Evolutionary conservation across 2,113 vertebrate species (phyloP).

Genomic region (Condylura cristata): DNA sequence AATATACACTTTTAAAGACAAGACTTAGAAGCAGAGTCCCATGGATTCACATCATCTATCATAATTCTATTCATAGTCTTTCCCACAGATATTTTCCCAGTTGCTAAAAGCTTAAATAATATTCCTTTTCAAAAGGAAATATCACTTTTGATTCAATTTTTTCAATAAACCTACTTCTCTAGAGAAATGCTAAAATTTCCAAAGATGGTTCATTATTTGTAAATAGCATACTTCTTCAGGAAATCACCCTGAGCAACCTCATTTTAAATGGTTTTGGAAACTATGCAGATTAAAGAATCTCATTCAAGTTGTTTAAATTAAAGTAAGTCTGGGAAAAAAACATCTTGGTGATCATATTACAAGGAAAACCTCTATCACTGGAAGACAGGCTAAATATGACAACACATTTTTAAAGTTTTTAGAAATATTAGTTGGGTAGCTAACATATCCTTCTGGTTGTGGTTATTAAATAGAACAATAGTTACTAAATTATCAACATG

Average conservation of each 20-base stretch:
- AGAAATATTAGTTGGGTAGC: constrained; percentile 19
- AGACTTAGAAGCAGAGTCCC: neutral
- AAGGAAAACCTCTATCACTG: neutral
- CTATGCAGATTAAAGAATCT: neutral
- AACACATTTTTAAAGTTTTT: neutral
- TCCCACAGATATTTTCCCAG: neutral
- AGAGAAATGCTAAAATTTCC: constrained; percentile 12
- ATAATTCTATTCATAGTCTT: neutral
- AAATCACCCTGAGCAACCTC: neutral
- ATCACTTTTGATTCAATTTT: neutral
- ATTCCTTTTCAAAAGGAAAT: constrained; percentile 19
- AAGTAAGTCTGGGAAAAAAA: constrained; percentile 4
- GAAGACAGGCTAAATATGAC: neutral
- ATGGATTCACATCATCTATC: neutral
- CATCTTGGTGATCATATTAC: neutral
- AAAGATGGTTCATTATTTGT: neutral
- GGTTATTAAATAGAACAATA: constrained; percentile 48
- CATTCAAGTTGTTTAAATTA: neutral
- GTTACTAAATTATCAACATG: constrained; percentile 32
- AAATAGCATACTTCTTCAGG: neutral
- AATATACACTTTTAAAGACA: constrained; percentile 46
- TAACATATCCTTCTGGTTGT: constrained; percentile 38
- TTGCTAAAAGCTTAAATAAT: neutral
- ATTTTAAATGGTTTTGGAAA: constrained; percentile 15
- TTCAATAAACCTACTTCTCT: neutral